Conservation (phyloP, 2,797 vertebrate genomes). For the Helarctos malayanus region DNA sequence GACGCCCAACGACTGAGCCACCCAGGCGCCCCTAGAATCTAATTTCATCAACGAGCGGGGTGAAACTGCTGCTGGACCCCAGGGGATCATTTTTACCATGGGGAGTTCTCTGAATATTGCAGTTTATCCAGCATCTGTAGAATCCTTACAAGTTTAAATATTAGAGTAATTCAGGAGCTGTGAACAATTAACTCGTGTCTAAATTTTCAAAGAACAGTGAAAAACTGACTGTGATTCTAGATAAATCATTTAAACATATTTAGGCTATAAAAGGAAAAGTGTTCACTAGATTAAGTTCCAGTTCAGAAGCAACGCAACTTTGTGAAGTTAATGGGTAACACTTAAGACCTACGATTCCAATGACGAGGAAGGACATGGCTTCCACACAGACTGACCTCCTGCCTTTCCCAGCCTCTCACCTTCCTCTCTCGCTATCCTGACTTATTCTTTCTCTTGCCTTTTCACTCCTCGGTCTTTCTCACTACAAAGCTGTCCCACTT, state of each 20-base stretch:
- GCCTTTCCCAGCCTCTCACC: background rate
- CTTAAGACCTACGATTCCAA: background rate
- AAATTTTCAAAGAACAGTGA: conserved; percentile 19
- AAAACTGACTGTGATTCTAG: background rate
- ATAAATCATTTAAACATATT: conserved; percentile 45
- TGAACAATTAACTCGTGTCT: background rate
- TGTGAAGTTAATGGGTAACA: background rate
- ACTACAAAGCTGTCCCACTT: background rate
- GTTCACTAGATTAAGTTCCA: conserved; percentile 24
- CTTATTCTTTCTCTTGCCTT: background rate
- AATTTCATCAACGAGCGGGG: background rate
- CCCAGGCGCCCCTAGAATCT: background rate
- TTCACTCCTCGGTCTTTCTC: background rate
- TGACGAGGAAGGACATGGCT: background rate
- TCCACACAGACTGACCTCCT: background rate
- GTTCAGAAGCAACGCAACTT: conserved; percentile 17
- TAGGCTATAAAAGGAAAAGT: conserved; percentile 14
- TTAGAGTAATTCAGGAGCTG: background rate
- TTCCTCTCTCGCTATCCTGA: background rate
- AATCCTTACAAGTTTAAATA: background rate
- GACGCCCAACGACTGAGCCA: no score
- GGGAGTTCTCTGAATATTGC: conserved; percentile 1
- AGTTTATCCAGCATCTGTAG: background rate
- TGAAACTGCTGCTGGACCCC: background rate
- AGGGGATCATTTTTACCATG: background rate